Percentiles rank a stretch among this genome's conserved stretches.
Evolutionary conservation across 2,797 vertebrate genomes (phyloP).

Genomic region (Tokudaia muenninki): DNA sequence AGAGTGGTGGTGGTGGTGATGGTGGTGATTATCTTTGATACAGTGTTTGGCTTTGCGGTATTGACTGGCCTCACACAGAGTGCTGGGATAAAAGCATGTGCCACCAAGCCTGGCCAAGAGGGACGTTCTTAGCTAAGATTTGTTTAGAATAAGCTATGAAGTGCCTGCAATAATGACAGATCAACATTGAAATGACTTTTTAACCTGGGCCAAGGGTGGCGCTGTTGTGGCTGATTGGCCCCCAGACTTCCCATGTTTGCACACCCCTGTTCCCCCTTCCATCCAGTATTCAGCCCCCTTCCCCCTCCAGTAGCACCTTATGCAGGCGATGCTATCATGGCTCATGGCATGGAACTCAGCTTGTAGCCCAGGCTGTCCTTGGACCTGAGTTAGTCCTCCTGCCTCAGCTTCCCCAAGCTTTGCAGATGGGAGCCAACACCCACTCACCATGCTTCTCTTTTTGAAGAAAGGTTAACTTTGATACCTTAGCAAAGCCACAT

Average conservation of each 20-base stretch:
- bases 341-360: background rate
- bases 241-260: background rate
- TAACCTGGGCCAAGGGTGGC: background rate
- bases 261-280: background rate
- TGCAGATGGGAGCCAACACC: background rate
- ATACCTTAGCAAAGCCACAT: slow-evolving; percentile 10
- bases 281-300: no score
- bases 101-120: background rate
- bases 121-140: background rate
- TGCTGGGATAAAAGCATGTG: background rate
- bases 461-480: slow-evolving; percentile 33
- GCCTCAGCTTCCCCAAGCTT: background rate
- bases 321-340: background rate
- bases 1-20: no score
- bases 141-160: slow-evolving; percentile 6
- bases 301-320: background rate
- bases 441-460: background rate
- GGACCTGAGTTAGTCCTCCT: background rate
- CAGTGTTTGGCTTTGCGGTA: no score
- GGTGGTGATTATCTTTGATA: no score
- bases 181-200: slow-evolving; percentile 1
- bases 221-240: background rate
- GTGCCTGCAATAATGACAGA: background rate
- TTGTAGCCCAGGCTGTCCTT: background rate
- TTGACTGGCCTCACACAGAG: no score